Evolutionary conservation across 2,888 invertebrate genomes (phyloP), one percentile per base, ranked within the genome.

Genomic region (Cryptops parisi): DNA sequence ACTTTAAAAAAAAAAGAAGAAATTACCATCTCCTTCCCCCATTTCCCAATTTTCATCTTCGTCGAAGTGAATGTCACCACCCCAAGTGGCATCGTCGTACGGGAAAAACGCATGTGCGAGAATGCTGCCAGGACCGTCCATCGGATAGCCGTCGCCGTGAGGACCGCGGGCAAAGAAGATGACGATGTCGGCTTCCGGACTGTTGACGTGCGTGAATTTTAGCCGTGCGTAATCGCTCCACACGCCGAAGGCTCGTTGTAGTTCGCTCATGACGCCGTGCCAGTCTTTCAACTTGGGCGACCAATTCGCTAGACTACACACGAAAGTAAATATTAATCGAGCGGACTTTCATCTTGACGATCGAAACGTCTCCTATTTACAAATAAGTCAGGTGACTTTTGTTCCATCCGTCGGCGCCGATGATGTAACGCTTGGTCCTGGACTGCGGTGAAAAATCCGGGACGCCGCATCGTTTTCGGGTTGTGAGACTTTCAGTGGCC

Each of bases 101-200:
- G 84, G 84, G 58, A 80, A 82, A 66, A 79, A 86, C 0, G 84
- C 84, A 67, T 86, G 85, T 0, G 84, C 85, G 25, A 86, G 72
- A 55, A 82, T 76, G 50, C 72, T 74, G 23, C 84, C 83, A 5
- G 74, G 76, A 0, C 84, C 84, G 72, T 85, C 84, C 67, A 88
- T 87, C 0, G 85, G 80, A 66, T 77, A 83, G 54, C 74, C 74
- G 63, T 85, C 84, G 1, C 81, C 82, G 61, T 85, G 85, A 59
- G 78, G 72, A 39, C 75, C 74, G 24, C 74, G 72, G 1, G 77
- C 81, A 70, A 87, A 88, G 2, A 77, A 75, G 21, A 87, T 76
- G 53, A 79, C 75, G 58, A 88, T 85, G 64, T 87, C 84, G 0
- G 84, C 83, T 6, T 74, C 70, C 43, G 56, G 50, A 1, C 74